Evolutionary conservation across 2,113 vertebrate species (phyloP), one percentile per base, ranked within the genome.

Genomic region (Gavia stellata): DNA sequence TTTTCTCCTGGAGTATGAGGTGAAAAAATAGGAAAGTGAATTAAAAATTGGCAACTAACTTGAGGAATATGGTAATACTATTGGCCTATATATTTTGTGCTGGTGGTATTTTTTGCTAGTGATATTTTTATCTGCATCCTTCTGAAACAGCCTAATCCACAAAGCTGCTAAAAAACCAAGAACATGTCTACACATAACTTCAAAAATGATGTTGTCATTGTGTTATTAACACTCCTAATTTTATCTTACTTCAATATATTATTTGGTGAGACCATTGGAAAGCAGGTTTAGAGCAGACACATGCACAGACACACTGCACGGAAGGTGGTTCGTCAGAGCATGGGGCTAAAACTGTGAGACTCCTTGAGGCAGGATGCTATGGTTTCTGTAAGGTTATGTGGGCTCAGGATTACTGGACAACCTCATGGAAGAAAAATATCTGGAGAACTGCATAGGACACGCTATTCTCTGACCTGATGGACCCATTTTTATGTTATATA

Each of bases 1-100:
- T 62, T 92, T 84, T 58, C n/a, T 67, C 55, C 24, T 38, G 36
- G 45, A 58, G 34, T 40, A 42, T 49, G 55, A 73, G 34, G 61
- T 73, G 56, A 89, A 63, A 93, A 83, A 73, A 49, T 12, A 91
- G 21, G n/a, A 40, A 91, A 90, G 16, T 31, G 44, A 88, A 88
- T 33, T 68, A 81, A 94, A 95, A 81, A 77, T 28, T 82, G 59
- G 4, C n/a, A 56, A 65, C 45, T 75, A 49, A 38, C 44, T 28
- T 68, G 68, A 91, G 28, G 15, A 93, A 36, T n/a, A 72, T 9
- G 28, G 25, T 86, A 45, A 81, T 66, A 36, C 9, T 63, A n/a
- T 81, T 87, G 52, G 38, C 16, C 31, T 12, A 2, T 20, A n/a
- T 72, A 34, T 74, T 52, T 89, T 83, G 81, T 81, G 38, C 42